Evolutionary conservation across 2,888 invertebrate species (phyloP), one percentile per base, ranked within the genome.

Genomic region (Synergus japonicus): DNA sequence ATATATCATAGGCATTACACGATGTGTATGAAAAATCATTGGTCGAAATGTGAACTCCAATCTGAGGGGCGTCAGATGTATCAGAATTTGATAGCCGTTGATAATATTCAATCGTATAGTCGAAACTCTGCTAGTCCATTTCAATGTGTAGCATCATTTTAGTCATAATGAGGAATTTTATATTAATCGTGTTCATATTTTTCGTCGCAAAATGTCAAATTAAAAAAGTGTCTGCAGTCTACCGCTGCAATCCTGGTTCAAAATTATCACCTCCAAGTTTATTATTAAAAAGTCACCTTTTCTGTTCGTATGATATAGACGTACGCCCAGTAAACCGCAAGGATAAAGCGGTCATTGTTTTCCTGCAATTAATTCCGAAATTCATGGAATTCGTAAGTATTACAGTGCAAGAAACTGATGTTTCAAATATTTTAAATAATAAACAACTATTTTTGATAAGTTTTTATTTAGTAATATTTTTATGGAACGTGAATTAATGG

Each of bases 251-350:
- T 2, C 54, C 54, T 60, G 22, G 18, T 0, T 60, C 60, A 60
- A 60, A 60, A 12, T 9, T 1, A 22, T 60, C 60, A 12, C 12
- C 89, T 15, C 76, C 88, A 0, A 81, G 86, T 54, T 54, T 89
- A 69, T 84, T 90, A 78, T 91, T 95, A 10, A 94, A 93, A 83
- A 91, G 92, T 4, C 93, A 94, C 81, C 87, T 95, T 29, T 92
- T 95, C 58, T 94, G 94, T 86, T 93, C 93, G 46, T 95, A 95
- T 87, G 93, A 94, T 83, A 85, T 85, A 2, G 91, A 92, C 4
- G 92, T 93, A 44, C 93, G 95, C 37, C 95, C 96, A 0, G 93
- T 94, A 0, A 88, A 91, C 60, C 92, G 93, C 83, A 93, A 94
- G 83, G 92, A 91, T 79, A 93, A 89, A 44, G 83, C 93, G 0